Evolutionary conservation across 1,140 invertebrate species (phyloP), one percentile per base, ranked within the genome.

Genomic region (Oreohelix idahoensis): DNA sequence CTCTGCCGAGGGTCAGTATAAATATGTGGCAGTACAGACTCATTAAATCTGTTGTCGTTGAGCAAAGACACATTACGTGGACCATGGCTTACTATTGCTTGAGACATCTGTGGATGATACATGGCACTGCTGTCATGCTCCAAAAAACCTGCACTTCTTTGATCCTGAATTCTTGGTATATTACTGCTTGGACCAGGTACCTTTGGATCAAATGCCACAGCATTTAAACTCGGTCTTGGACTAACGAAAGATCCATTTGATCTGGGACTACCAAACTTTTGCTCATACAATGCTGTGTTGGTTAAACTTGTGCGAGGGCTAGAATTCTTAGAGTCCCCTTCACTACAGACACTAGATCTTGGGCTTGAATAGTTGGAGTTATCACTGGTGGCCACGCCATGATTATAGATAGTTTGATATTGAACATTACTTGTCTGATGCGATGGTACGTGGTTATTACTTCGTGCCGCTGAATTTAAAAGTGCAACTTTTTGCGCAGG

Each of bases 271-370:
- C 86, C 87, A 95, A 86, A 84, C 42, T 86, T 83, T 71, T 88
- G 87, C 81, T 87, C 88, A 85, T 95, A 42, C 95, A 95, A 75
- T 94, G 94, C 82, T 89, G 86, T 88, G 51, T 89, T 89, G 26
- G 89, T 90, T 53, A 94, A 86, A 86, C 93, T 94, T 17, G 93
- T 93, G 88, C 95, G 93, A 80, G 95, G 95, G 91, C 94, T 95
- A 36, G 92, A 93, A 85, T 90, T 90, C 78, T 94, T 94, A 35
- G 95, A 93, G 87, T 93, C 94, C 86, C 94, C 94, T 82, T 94
- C 93, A 83, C 94, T 94, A 88, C 94, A 94, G 36, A 94, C 89
- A 90, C 94, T 94, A 81, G 94, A 94, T 73, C 93, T 92, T 69
- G 94, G 94, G 81, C 94, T 94, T 87, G 94, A 93, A 86, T 93